Evolutionary conservation across 1,140 invertebrate genomes (phyloP).

Genomic region (Sitophilus oryzae): DNA sequence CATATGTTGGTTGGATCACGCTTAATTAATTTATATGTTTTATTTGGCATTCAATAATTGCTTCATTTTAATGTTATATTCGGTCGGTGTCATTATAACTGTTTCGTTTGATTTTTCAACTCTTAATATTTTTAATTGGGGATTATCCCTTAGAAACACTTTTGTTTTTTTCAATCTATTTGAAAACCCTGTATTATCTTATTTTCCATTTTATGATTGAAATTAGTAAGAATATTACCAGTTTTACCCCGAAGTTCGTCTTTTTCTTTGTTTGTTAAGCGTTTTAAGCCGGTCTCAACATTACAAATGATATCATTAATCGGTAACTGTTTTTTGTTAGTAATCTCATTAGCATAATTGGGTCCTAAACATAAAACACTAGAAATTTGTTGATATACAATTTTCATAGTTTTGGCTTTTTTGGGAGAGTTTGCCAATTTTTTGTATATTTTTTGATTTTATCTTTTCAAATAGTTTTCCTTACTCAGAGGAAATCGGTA

Average conservation of each 20-base stretch:
- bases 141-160: too few relatives aligned
- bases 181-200: neutral
- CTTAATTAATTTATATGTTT: conserved; percentile 6
- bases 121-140: neutral
- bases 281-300: neutral
- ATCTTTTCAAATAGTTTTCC: neutral
- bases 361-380: neutral
- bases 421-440: neutral
- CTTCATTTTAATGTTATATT: neutral
- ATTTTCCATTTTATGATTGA: neutral
- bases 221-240: neutral
- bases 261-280: neutral
- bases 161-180: neutral
- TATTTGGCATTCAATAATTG: neutral
- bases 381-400: neutral
- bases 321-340: neutral
- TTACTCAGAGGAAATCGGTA: too few relatives aligned
- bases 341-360: neutral
- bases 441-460: neutral
- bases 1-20: neutral
- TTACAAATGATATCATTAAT: neutral
- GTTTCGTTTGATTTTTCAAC: neutral
- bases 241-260: neutral
- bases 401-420: neutral
- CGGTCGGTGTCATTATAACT: neutral